phyloP scores from a whole-genome alignment of 1,140 invertebrate species.

The Sycophaga agraensis region DNA sequence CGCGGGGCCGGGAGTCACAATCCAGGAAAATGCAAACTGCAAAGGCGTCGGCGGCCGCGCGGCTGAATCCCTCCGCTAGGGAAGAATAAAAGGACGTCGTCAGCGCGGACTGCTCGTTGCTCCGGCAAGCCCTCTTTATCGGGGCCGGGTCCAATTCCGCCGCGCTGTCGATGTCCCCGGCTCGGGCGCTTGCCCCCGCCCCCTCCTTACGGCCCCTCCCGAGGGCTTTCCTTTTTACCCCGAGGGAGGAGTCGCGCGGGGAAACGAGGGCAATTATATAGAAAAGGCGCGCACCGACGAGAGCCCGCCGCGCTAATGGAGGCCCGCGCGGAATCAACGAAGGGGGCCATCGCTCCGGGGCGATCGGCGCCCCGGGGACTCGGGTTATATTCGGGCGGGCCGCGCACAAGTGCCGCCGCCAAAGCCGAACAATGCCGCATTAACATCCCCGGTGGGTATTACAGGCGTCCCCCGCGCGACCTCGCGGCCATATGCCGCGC shows the following conservation, averaged over 20 bases:
- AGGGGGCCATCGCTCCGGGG: no score
- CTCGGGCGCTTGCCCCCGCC: neutral
- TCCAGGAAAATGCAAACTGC: neutral
- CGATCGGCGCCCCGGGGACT: no score
- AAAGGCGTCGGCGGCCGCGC: neutral
- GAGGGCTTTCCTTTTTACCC: no score
- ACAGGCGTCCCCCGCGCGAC: no score
- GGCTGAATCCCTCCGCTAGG: neutral
- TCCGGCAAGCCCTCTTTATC: constrained; percentile 7
- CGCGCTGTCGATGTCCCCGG: neutral
- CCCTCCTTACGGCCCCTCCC: neutral
- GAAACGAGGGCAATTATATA: constrained; percentile 6
- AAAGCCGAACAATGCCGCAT: constrained; percentile 40
- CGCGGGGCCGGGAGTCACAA: neutral
- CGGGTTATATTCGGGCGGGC: no score
- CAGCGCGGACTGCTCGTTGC: neutral
- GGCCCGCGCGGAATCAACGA: no score
- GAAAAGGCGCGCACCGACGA: constrained; percentile 18
- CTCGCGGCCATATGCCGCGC: no score
- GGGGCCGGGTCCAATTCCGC: neutral
- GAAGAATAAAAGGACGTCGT: constrained; percentile 9
- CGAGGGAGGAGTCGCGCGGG: constrained; percentile 37
- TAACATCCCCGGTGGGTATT: constrained; percentile 41
- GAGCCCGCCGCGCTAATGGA: no score
- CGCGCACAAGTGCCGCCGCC: constrained; percentile 16